Evolutionary conservation across 2,888 invertebrate genomes (phyloP).

Genomic region (Antheraea assamensis): DNA sequence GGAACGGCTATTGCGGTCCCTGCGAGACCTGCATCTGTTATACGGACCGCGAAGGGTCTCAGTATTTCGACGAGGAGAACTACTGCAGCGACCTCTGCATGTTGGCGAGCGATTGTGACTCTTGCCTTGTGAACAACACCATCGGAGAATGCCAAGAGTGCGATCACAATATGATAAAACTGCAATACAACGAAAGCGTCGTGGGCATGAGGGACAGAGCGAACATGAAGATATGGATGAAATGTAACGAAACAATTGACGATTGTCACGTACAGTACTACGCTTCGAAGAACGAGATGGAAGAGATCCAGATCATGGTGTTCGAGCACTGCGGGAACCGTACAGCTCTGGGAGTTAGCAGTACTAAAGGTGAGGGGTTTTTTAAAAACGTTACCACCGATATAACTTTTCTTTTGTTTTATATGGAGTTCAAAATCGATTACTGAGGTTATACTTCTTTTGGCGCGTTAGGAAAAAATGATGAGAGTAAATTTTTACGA

Average conservation of each 20-base stretch:
- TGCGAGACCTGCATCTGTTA: constrained; percentile 62
- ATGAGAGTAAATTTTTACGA: no score
- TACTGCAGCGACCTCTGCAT: constrained; percentile 64
- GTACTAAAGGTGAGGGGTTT: constrained; percentile 51
- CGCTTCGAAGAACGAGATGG: constrained; percentile 46
- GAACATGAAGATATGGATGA: constrained; percentile 55
- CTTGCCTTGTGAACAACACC: constrained; percentile 47
- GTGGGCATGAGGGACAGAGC: constrained; percentile 37
- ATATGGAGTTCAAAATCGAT: no score
- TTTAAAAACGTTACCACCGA: neutral
- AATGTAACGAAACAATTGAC: constrained; percentile 46
- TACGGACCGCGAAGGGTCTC: constrained; percentile 53
- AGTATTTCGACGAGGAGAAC: constrained; percentile 58
- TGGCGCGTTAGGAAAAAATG: no score
- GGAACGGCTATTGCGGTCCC: constrained; percentile 60
- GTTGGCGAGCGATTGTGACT: constrained; percentile 47
- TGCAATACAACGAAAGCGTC: constrained; percentile 42
- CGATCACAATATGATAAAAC: constrained; percentile 27
- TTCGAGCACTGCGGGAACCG: constrained; percentile 43
- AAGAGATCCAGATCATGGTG: constrained; percentile 51
- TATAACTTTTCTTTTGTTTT: neutral
- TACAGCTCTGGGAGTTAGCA: constrained; percentile 26
- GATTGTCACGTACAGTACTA: constrained; percentile 49
- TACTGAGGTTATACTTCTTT: no score
- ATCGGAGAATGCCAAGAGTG: constrained; percentile 38